Evolutionary conservation across 2,113 vertebrate genomes (phyloP).

Genomic region (Aviceda subcristata): DNA sequence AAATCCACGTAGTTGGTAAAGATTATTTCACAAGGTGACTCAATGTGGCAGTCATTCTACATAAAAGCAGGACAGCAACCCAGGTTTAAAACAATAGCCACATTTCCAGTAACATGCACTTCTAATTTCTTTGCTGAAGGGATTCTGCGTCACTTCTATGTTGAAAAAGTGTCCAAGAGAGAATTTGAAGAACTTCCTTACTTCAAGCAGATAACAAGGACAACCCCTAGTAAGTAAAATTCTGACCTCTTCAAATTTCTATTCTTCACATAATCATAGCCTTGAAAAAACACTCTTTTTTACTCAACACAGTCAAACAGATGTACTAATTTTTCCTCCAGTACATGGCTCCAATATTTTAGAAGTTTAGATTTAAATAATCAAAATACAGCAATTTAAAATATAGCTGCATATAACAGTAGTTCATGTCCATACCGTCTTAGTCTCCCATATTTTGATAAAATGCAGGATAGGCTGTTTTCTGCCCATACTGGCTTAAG

Average conservation of each 20-base stretch:
- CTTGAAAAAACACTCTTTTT: background rate
- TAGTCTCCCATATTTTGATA: background rate
- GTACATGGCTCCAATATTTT: background rate
- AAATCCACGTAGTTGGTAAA: slow-evolving; percentile 13
- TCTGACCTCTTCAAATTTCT: background rate
- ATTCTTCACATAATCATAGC: background rate
- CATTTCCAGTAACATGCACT: background rate
- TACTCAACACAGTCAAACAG: background rate
- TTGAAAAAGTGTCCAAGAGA: slow-evolving; percentile 76
- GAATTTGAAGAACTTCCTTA: slow-evolving; percentile 79
- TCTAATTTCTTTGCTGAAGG: slow-evolving; percentile 59
- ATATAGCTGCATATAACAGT: background rate
- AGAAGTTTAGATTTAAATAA: background rate
- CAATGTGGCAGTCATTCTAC: background rate
- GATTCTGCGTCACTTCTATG: slow-evolving; percentile 73
- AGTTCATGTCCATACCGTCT: background rate
- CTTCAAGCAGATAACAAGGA: slow-evolving; percentile 80
- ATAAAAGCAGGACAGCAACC: background rate
- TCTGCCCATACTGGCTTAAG: background rate
- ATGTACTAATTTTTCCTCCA: background rate
- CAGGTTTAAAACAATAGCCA: background rate
- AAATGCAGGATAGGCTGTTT: background rate
- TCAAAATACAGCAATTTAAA: background rate
- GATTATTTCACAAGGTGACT: background rate
- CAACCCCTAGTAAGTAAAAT: slow-evolving; percentile 78